These are phyloP conservation scores for Montipora efflorescens DNA, from an alignment of 64 coral and sea anemone genomes.

Conservation along the genomic window DNA sequence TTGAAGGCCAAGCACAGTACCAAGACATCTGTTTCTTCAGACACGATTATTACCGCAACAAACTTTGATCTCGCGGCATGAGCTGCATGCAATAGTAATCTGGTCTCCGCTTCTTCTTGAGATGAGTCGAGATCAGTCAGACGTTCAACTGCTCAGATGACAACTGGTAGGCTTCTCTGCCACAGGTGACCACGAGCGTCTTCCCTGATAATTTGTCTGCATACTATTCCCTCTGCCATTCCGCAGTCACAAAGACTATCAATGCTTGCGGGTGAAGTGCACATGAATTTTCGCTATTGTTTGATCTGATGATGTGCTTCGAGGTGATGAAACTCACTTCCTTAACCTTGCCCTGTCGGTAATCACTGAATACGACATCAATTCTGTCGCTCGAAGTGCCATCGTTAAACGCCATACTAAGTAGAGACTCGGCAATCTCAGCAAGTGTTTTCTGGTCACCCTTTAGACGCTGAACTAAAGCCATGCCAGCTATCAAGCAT, in stretches of 20 bases:
- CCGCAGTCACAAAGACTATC: neutral
- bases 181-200: constrained; percentile 1
- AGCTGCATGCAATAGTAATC: constrained; percentile 40
- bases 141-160: too few relatives aligned
- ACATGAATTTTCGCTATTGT: constrained; percentile 35
- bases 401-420: neutral
- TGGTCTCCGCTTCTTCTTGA: constrained; percentile 43
- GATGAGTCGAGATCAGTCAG: constrained; percentile 12
- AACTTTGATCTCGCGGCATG: neutral
- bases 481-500: constrained; percentile 67
- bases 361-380: constrained; percentile 24
- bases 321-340: neutral
- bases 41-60: neutral
- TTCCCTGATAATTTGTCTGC: constrained; percentile 10
- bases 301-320: neutral
- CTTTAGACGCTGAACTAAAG: constrained; percentile 52
- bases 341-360: constrained; percentile 24
- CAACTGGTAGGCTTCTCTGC: too few relatives aligned
- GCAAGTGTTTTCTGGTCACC: constrained; percentile 72
- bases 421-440: constrained; percentile 33
- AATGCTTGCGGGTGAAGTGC: neutral
- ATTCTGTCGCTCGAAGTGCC: neutral
- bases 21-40: neutral
- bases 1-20: constrained; percentile 12
- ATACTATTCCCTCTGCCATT: constrained; percentile 57